Base-by-base conservation (phyloP, 1,140 invertebrate genomes). In the Drosophila lini region DNA sequence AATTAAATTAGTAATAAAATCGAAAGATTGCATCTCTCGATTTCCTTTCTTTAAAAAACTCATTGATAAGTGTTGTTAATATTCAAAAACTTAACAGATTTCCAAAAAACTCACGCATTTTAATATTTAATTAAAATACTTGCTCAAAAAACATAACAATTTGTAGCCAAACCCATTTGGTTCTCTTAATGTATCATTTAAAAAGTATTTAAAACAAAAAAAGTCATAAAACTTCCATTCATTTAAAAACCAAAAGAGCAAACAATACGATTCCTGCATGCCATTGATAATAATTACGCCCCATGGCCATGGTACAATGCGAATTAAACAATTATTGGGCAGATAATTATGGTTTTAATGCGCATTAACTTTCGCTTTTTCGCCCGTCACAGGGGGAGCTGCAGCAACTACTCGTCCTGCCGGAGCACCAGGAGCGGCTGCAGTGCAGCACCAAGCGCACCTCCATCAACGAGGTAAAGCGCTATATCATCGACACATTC, bases 401-500 rank as follows among this genome's bases (percentile, higher is more conserved):
- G 67, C 91, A 92, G 45, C 91, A 92, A 67, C 61, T 92, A 22
- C 64, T 92, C 28, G 78, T 92, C 22, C 56, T 92, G 62, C 91
- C 91, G 22, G 86, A 91, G 34, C 84, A 92, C n/a, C 90, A 92
- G 61, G 91, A 92, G 64, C 58, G 89, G 3, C 56, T 85, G 45
- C 91, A 92, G 67, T 92, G 91, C 77, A 92, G 91, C 63, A 86
- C 75, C 31, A 85, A 82, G 55, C 75, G 91, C 13, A 92, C 86
- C 45, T 92, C 91, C 22, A 92, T 92, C 70, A 92, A 92, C 64
- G 91, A 92, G 71, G 91, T 92, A 10, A 92, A 92, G 58, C 91
- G 91, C 16, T 92, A 92, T 44, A 92, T 92, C 45, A 92, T 92
- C 67, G 91, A 92, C 74, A 92, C 91, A 61, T 92, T 92, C 65